Evolutionary conservation across 35 echinoderm and acorn worm genomes (phyloP), one percentile per base, ranked within the genome.

Genomic region (Amphiura filiformis): DNA sequence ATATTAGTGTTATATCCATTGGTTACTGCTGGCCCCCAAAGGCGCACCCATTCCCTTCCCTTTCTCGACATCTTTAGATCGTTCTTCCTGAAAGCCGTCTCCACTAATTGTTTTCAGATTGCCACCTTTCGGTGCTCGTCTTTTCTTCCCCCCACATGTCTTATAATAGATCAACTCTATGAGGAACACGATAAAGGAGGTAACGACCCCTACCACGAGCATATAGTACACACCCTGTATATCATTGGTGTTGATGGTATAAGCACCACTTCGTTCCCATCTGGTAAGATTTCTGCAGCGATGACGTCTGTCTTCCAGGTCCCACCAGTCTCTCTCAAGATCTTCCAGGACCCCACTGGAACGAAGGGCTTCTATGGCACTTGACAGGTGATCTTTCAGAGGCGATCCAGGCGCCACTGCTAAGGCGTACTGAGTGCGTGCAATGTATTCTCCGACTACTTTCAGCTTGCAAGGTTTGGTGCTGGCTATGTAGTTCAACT

Each of bases 271-370:
- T 30, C 77, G 39, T 79, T 94, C 87, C 80, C 75, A 87, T 0
- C 31, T 34, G 15, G 83, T 90, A 34, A 82, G 42, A 47, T 94
- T 89, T 18, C 81, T 64, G 40, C 87, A 90, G 13, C 84, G 38
- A 32, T 81, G 33, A 17, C 34, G n/a, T 70, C 84, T 61, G 35
- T 85, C 76, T 4, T 70, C 61, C 11, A 81, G 61, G 22, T 80
- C 88, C 92, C 92, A 94, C 88, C 88, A 94, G 14, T 94, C 87
- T 0, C 77, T 61, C 40, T 86, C 77, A 4, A 94, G 79, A 70
- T 86, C 83, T 78, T 94, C 82, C 1, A 90, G 36, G 0, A 87
- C 87, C 0, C 88, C 87, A 33, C 34, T 86, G 38, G 90, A 87
- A 38, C 87, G 26, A 0, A 94, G 41, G 1, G 82, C 75, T 35